Conservation (phyloP, 2,888 invertebrate genomes). For the Coelopa pilipes region DNA sequence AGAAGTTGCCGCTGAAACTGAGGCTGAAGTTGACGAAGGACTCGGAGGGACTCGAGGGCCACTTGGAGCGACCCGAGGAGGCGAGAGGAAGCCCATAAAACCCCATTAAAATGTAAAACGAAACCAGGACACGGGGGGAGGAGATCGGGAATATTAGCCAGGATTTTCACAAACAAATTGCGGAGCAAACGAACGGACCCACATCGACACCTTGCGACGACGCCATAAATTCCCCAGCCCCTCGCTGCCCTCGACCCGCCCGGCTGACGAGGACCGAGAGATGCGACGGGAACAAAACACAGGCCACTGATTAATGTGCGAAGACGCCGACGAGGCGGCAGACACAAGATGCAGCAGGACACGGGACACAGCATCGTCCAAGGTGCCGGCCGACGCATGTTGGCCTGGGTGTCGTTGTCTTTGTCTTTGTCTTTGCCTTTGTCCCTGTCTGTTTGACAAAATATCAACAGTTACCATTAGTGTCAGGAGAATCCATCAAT, state of each 20-base stretch:
- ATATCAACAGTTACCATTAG: conserved; percentile 33
- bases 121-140: conserved; percentile 29
- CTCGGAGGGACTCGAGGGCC: too few species aligned
- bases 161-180: conserved; percentile 22
- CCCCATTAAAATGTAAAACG: conserved; percentile 43
- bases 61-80: not conserved
- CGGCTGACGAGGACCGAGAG: not conserved
- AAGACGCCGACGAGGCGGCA: not conserved
- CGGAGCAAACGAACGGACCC: not conserved
- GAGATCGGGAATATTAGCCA: conserved; percentile 12
- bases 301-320: conserved; percentile 20
- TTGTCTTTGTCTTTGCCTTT: not conserved
- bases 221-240: conserved; percentile 5
- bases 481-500: conserved; percentile 27
- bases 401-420: not conserved
- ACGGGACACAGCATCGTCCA: not conserved
- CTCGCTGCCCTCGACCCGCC: not conserved
- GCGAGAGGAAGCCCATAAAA: conserved; percentile 34
- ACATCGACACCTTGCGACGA: conserved; percentile 18
- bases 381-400: conserved; percentile 16
- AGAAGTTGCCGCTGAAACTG: too few species aligned
- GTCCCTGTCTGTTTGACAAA: conserved; percentile 13
- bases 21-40: too few species aligned
- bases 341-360: too few species aligned
- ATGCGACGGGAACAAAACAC: not conserved